Conservation (phyloP, 2,797 vertebrate genomes). For the Sibirionetta formosa region DNA sequence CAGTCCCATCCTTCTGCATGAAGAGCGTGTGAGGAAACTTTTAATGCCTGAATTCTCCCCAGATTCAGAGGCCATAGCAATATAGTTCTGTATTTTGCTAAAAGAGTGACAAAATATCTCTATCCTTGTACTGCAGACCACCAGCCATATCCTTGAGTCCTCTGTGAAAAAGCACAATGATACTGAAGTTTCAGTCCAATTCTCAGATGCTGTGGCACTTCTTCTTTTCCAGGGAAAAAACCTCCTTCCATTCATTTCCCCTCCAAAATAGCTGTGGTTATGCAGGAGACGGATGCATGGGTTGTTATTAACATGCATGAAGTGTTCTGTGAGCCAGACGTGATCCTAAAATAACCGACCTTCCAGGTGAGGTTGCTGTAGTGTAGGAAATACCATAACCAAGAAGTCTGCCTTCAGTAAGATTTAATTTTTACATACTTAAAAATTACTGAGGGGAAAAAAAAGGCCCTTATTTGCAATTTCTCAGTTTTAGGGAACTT, state of each 20-base stretch:
- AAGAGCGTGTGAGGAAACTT: fast-evolving
- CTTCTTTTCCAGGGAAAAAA: background rate
- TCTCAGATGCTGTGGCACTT: background rate
- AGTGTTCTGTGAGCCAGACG: background rate
- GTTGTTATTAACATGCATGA: background rate
- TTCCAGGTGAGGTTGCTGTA: background rate
- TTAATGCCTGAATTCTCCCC: background rate
- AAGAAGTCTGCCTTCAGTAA: background rate
- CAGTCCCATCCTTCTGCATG: too few relatives aligned
- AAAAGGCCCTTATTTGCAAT: fast-evolving
- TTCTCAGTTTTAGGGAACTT: background rate
- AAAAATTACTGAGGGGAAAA: background rate
- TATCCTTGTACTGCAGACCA: too few relatives aligned
- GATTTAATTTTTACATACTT: background rate
- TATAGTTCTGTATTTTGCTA: background rate
- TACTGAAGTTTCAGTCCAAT: fast-evolving
- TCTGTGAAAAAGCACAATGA: background rate
- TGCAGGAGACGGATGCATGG: background rate
- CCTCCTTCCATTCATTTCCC: fast-evolving
- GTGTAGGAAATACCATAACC: background rate
- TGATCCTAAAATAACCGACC: background rate
- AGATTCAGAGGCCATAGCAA: background rate
- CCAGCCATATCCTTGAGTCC: background rate
- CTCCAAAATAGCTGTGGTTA: fast-evolving
- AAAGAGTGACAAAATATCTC: background rate